phyloP scores from a whole-genome alignment of 2,888 invertebrate genomes.

The Leucophenga maculata region DNA sequence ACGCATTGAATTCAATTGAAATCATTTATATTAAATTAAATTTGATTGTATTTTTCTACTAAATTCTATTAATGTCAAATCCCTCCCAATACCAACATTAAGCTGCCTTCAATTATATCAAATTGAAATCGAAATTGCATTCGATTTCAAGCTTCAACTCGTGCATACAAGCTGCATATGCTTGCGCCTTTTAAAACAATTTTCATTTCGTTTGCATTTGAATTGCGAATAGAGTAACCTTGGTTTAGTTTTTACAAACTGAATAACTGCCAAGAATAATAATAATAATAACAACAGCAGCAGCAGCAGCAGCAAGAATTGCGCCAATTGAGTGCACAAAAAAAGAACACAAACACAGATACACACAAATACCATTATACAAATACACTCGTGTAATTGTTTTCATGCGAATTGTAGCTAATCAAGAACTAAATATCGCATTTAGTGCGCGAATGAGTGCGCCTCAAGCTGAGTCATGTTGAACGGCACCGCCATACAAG shows the following conservation, averaged over 20 bases:
- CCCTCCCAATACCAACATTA: no score
- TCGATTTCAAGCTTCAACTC: background rate
- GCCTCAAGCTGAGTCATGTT: constrained; percentile 18
- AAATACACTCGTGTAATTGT: constrained; percentile 13
- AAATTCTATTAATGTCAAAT: no score
- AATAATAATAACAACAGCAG: constrained; percentile 18
- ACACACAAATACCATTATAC: background rate
- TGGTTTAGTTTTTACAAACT: constrained; percentile 44
- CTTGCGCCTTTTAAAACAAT: background rate
- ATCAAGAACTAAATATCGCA: constrained; percentile 32
- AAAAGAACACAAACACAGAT: background rate
- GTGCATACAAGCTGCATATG: no score
- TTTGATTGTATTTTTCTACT: no score
- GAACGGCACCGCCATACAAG: background rate
- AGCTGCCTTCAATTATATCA: no score
- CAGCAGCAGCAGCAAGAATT: constrained; percentile 16
- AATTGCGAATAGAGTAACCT: constrained; percentile 42
- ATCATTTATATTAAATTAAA: no score
- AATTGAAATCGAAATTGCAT: background rate
- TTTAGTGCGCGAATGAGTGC: constrained; percentile 1
- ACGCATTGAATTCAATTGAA: no score
- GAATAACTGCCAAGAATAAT: constrained; percentile 33
- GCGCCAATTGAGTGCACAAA: background rate
- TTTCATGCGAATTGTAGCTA: constrained; percentile 23
- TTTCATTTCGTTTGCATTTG: constrained; percentile 38